Evolutionary conservation across 2,888 invertebrate genomes (phyloP).

Genomic region (Drosophila limbata): DNA sequence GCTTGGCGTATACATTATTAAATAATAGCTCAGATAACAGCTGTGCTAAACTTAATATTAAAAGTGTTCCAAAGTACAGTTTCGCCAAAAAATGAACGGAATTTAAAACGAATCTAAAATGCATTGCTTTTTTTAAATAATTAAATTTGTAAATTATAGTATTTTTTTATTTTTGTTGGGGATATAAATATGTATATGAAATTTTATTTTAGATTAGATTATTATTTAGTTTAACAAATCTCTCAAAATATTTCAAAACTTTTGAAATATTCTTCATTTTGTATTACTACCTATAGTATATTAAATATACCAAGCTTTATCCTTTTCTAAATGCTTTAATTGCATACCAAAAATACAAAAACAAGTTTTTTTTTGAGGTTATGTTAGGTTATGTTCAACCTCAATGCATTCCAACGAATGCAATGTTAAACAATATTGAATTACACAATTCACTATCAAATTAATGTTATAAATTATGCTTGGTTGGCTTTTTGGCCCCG

Average conservation of each 20-base stretch:
- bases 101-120: too few relatives aligned
- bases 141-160: too few relatives aligned
- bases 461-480: constrained; percentile 18
- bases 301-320: too few relatives aligned
- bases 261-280: too few relatives aligned
- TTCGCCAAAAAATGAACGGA: neutral
- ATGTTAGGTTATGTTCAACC: neutral
- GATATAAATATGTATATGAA: too few relatives aligned
- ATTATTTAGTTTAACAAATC: too few relatives aligned
- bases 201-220: too few relatives aligned
- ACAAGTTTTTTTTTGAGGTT: neutral
- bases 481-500: constrained; percentile 12
- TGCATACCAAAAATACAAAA: neutral
- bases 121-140: too few relatives aligned
- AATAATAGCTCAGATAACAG: constrained; percentile 13
- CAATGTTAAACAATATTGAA: constrained; percentile 12
- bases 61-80: neutral
- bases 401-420: neutral
- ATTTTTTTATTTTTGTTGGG: too few relatives aligned
- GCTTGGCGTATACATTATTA: constrained; percentile 7
- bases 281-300: too few relatives aligned
- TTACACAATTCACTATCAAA: constrained; percentile 9
- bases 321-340: neutral
- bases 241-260: too few relatives aligned
- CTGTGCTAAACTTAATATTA: neutral